Evolutionary conservation across 1,140 invertebrate genomes (phyloP).

Genomic region (Ylistrum balloti): DNA sequence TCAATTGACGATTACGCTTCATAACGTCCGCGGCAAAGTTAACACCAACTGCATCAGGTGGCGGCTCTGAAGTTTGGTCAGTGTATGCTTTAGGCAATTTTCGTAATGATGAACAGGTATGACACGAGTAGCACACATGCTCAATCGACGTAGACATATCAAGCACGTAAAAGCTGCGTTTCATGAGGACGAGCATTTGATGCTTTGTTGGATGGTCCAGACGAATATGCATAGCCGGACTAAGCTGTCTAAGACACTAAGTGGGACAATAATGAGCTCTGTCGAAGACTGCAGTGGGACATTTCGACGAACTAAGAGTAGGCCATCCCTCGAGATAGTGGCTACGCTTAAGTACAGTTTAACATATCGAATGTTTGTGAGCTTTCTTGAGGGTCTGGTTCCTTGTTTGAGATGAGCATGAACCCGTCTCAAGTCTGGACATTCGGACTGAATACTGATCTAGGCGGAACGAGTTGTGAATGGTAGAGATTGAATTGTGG

Average conservation of each 20-base stretch:
- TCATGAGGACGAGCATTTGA: too few species aligned
- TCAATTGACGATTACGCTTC: too few species aligned
- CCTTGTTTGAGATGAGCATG: slow-evolving; percentile 43
- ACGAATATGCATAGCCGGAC: too few species aligned
- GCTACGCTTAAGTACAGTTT: slow-evolving; percentile 58
- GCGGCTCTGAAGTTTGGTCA: too few species aligned
- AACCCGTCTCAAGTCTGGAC: neutral
- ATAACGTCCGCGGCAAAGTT: too few species aligned
- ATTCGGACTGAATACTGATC: slow-evolving; percentile 45
- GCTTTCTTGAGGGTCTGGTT: slow-evolving; percentile 43
- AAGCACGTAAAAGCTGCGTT: neutral
- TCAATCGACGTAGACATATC: neutral
- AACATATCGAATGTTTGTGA: slow-evolving; percentile 51
- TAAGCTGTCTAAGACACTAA: too few species aligned
- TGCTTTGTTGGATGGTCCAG: too few species aligned
- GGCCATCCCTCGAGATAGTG: slow-evolving; percentile 52
- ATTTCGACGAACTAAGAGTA: slow-evolving; percentile 52
- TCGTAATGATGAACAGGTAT: neutral
- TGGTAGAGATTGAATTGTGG: too few species aligned
- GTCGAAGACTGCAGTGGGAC: neutral
- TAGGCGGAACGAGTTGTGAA: slow-evolving; percentile 43
- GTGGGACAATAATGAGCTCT: too few species aligned
- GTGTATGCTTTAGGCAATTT: neutral
- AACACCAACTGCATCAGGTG: too few species aligned
- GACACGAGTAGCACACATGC: neutral